Conservation (phyloP, 2,113 vertebrate species). For the Ginglymostoma cirratum region DNA sequence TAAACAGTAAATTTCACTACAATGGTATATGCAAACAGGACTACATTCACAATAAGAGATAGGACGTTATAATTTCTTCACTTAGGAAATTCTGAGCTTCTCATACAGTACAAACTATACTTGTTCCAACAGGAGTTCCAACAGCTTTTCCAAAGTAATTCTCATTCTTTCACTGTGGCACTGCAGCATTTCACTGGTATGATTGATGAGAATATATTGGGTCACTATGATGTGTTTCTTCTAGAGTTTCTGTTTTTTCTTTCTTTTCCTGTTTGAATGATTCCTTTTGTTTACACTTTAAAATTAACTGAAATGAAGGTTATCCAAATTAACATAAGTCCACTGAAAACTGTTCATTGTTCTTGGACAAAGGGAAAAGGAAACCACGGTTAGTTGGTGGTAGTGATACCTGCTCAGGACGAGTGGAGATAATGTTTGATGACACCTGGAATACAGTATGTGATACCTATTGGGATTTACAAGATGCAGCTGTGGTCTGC, state of each 20-base stretch:
- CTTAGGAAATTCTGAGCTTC: too few relatives aligned
- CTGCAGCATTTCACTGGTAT: neutral
- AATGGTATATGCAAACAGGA: too few relatives aligned
- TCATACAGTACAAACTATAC: too few relatives aligned
- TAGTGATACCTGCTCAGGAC: constrained; percentile 49
- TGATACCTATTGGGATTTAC: too few relatives aligned
- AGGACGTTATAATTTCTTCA: too few relatives aligned
- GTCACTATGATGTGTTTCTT: too few relatives aligned
- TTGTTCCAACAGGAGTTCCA: neutral
- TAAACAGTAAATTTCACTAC: too few relatives aligned
- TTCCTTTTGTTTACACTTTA: too few relatives aligned
- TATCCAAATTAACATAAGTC: neutral
- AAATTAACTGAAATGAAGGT: too few relatives aligned
- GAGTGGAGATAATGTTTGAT: constrained; percentile 52
- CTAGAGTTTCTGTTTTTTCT: too few relatives aligned
- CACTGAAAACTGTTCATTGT: neutral
- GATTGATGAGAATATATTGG: too few relatives aligned
- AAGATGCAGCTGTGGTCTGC: constrained; percentile 31
- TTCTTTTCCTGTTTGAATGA: neutral
- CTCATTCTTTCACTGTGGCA: neutral
- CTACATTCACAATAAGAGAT: too few relatives aligned
- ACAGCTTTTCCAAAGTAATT: neutral
- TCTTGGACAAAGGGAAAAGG: neutral
- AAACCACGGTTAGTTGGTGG: neutral
- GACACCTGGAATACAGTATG: constrained; percentile 38